Percentiles rank a stretch among this genome's conserved stretches.
Conservation (phyloP, 2,797 vertebrate genomes). For the Pteropus rufus region DNA sequence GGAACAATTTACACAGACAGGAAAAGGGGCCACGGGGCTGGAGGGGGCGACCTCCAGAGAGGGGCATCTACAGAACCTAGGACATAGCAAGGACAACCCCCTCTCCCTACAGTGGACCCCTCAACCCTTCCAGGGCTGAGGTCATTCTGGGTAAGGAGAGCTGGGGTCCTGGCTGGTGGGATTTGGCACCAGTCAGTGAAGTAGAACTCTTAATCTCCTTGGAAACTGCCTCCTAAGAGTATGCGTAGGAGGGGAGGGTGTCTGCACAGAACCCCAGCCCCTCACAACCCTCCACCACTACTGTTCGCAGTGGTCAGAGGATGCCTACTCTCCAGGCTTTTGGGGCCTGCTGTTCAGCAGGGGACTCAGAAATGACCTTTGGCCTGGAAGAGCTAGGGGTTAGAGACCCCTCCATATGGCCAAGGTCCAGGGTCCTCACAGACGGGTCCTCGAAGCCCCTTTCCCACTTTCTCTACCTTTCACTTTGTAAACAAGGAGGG, state of each 20-base stretch:
- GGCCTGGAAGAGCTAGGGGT: not conserved
- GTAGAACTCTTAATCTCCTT: constrained; percentile 43
- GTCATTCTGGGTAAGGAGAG: constrained; percentile 28
- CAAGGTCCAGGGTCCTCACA: not conserved
- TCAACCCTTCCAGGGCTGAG: constrained; percentile 9
- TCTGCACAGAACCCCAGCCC: not conserved
- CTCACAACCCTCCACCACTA: not conserved
- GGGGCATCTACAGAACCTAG: constrained; percentile 76
- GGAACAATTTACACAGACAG: constrained; percentile 84
- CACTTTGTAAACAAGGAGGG: constrained; percentile 62
- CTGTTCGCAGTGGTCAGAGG: not conserved
- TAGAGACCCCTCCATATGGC: not conserved
- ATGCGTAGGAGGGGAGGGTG: not conserved
- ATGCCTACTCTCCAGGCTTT: not conserved
- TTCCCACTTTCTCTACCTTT: constrained; percentile 36
- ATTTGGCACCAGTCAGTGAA: constrained; percentile 69
- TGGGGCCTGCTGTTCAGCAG: not conserved
- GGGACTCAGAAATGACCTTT: constrained; percentile 17
- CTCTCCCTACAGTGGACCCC: not conserved
- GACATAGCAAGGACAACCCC: constrained; percentile 63
- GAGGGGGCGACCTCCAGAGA: constrained; percentile 53
- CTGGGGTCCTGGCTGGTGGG: constrained; percentile 40
- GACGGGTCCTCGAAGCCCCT: not conserved
- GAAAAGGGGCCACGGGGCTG: constrained; percentile 59
- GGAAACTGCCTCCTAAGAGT: constrained; percentile 46